Percentiles rank a stretch among this genome's conserved stretches.
phyloP scores from a whole-genome alignment of 2,888 invertebrate genomes.

The Deilephila porcellus region DNA sequence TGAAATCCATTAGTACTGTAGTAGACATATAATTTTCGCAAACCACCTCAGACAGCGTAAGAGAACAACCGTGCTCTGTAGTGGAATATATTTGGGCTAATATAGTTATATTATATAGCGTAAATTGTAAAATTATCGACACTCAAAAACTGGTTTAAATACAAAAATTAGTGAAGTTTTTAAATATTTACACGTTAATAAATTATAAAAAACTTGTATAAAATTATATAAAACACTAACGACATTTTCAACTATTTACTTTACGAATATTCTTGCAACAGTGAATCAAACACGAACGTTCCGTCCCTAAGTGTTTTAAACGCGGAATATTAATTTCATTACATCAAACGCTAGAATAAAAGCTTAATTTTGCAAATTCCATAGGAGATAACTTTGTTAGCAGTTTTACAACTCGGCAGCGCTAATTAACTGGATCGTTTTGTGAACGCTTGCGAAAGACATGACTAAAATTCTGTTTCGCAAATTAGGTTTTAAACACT shows the following conservation, averaged over 20 bases:
- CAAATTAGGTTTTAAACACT: constrained; percentile 18
- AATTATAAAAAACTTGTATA: no score
- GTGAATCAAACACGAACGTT: not conserved
- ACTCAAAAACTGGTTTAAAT: no score
- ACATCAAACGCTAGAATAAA: constrained; percentile 13
- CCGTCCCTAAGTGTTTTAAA: not conserved
- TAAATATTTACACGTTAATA: no score
- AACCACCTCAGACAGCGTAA: no score
- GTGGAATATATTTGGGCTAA: no score
- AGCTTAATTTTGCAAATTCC: constrained; percentile 25
- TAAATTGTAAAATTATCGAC: no score
- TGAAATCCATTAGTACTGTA: no score
- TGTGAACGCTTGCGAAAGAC: constrained; percentile 27
- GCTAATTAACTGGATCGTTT: constrained; percentile 31
- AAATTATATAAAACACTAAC: not conserved
- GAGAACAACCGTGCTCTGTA: no score
- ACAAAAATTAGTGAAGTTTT: no score
- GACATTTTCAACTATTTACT: no score
- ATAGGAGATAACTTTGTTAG: constrained; percentile 29
- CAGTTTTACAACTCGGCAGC: constrained; percentile 26
- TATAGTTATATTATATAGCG: no score
- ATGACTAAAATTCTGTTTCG: constrained; percentile 28
- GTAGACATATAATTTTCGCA: no score
- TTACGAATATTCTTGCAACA: not conserved
- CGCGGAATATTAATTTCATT: constrained; percentile 3